Evolutionary conservation across 2,888 invertebrate genomes (phyloP).

Genomic region (Cremastobaeus sp.): DNA sequence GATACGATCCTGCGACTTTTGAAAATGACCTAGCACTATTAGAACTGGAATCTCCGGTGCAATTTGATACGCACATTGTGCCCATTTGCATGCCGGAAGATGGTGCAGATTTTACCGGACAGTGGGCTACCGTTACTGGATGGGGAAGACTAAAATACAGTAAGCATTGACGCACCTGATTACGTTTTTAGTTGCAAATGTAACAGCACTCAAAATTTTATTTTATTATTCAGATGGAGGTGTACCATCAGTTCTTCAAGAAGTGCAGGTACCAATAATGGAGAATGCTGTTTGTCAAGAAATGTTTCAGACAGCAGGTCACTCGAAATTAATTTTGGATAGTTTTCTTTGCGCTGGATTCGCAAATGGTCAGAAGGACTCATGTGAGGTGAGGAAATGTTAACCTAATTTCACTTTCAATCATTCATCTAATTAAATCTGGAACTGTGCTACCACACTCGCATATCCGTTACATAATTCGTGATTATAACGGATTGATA

Average conservation of each 20-base stretch:
- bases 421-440: conserved; percentile 40
- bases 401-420: conserved; percentile 61
- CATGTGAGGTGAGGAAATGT: conserved; percentile 87
- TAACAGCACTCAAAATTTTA: too few relatives aligned
- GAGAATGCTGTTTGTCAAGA: conserved; percentile 94
- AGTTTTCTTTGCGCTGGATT: conserved; percentile 96
- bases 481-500: conserved; percentile 65
- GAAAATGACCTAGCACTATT: conserved; percentile 94
- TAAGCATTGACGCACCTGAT: too few relatives aligned
- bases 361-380: conserved; percentile 93
- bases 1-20: conserved; percentile 93
- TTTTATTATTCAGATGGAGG: conserved; percentile 87
- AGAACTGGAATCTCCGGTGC: conserved; percentile 89
- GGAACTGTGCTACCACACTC: conserved; percentile 52
- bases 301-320: conserved; percentile 95
- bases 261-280: conserved; percentile 94
- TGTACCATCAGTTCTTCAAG: conserved; percentile 92
- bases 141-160: conserved; percentile 95
- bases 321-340: conserved; percentile 89
- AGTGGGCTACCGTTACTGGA: conserved; percentile 93
- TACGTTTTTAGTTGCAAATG: too few relatives aligned
- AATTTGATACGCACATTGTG: conserved; percentile 92
- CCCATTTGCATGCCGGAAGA: conserved; percentile 95
- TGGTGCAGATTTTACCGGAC: conserved; percentile 87
- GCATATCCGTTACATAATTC: conserved; percentile 54